phyloP scores from a whole-genome alignment of 2,888 invertebrate genomes.

The Chloromyia formosa region DNA sequence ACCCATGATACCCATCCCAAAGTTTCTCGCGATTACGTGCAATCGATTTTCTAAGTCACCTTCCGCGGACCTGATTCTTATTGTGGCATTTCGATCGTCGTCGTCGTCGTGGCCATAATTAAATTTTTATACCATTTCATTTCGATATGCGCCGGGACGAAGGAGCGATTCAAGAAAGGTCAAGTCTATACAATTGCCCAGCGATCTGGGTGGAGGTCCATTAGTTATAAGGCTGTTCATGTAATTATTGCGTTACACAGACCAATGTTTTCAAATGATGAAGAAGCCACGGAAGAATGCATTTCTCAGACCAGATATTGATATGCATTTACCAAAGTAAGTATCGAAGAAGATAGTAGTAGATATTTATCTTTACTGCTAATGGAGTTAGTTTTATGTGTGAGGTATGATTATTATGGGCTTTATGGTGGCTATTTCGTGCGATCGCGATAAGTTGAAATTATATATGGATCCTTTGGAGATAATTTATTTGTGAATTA shows the following conservation, averaged over 20 bases:
- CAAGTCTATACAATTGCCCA: neutral
- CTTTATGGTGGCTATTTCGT: slow-evolving; percentile 19
- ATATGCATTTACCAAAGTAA: slow-evolving; percentile 7
- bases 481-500: slow-evolving; percentile 17
- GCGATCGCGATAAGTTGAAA: slow-evolving; percentile 27
- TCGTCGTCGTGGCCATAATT: slow-evolving; percentile 4
- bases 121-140: slow-evolving; percentile 30
- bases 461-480: slow-evolving; percentile 6
- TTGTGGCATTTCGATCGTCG: neutral
- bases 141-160: neutral
- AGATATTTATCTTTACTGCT: slow-evolving; percentile 41
- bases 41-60: neutral
- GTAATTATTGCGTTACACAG: slow-evolving; percentile 28
- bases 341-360: neutral
- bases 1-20: neutral
- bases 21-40: too few species aligned
- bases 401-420: slow-evolving; percentile 35
- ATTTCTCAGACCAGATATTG: neutral
- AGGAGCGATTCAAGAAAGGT: slow-evolving; percentile 21
- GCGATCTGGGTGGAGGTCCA: slow-evolving; percentile 22
- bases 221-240: slow-evolving; percentile 24
- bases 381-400: slow-evolving; percentile 43
- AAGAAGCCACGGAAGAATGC: neutral
- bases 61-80: neutral
- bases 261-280: neutral